Conservation (phyloP, 30 jellyfish, hydroid and myxozoan genomes). For the Hydra vulgaris region DNA sequence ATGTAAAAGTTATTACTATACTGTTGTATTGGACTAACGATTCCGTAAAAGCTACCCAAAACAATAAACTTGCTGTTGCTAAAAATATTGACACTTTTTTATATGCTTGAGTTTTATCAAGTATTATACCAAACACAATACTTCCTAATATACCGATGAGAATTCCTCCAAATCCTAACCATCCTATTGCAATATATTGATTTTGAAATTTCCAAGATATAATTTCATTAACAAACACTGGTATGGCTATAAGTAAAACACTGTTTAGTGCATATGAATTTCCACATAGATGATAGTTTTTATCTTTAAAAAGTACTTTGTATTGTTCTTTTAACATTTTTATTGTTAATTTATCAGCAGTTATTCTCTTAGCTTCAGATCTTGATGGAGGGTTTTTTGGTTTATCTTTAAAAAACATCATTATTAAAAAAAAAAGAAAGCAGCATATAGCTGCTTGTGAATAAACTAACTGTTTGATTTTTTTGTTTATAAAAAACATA, state of each 20-base stretch:
- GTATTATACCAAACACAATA: constrained; percentile 18
- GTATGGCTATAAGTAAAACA: constrained; percentile 8
- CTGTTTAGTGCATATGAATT: constrained; percentile 20
- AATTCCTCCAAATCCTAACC: constrained; percentile 30
- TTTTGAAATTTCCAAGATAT: constrained; percentile 16
- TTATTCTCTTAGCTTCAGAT: constrained; percentile 15
- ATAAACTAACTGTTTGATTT: constrained; percentile 6
- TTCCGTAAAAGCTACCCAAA: constrained; percentile 25
- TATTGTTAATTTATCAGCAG: neutral
- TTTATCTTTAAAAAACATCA: constrained; percentile 13
- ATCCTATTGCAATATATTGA: constrained; percentile 13
- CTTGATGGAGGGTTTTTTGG: constrained; percentile 22
- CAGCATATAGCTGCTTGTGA: constrained; percentile 25
- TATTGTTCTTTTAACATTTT: neutral
- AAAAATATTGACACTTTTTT: neutral
- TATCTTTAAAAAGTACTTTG: neutral
- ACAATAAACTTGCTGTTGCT: neutral
- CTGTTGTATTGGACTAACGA: neutral
- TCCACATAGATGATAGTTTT: constrained; percentile 15
- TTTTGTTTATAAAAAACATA: neutral
- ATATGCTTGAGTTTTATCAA: constrained; percentile 25
- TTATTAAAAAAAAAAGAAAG: neutral
- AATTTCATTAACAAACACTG: constrained; percentile 14
- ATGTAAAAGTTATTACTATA: neutral
- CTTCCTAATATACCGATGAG: constrained; percentile 16